These are phyloP conservation scores for Oreortyx pictus DNA, from an alignment of 2,797 vertebrate species.

Conservation along the genomic window DNA sequence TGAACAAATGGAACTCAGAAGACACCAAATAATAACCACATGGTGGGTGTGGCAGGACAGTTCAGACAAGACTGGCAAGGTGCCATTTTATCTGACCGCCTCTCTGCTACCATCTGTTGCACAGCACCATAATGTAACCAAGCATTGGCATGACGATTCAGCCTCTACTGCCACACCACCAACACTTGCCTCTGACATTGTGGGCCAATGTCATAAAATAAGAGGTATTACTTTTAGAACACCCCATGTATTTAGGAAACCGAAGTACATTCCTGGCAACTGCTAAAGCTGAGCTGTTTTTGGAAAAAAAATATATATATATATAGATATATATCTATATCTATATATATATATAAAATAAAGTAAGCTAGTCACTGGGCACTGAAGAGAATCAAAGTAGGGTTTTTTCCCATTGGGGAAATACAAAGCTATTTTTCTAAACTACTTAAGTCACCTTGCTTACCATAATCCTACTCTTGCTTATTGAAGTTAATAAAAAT, in stretches of 20 bases:
- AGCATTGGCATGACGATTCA: background rate
- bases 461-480: background rate
- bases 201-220: background rate
- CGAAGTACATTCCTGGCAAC: background rate
- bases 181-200: background rate
- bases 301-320: background rate
- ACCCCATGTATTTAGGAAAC: background rate
- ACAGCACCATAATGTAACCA: background rate
- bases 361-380: background rate
- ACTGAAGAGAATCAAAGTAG: background rate
- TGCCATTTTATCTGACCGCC: background rate
- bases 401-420: background rate
- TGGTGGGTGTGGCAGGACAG: too few species aligned
- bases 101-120: background rate
- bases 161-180: background rate
- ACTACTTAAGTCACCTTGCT: background rate
- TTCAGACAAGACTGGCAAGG: too few species aligned
- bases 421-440: conserved; percentile 10
- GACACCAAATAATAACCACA: too few species aligned
- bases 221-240: background rate
- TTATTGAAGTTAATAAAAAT: background rate
- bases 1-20: too few species aligned
- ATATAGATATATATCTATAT: background rate
- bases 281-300: background rate
- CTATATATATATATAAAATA: background rate